phyloP scores from a whole-genome alignment of 2,888 invertebrate species.

The Mantis religiosa region DNA sequence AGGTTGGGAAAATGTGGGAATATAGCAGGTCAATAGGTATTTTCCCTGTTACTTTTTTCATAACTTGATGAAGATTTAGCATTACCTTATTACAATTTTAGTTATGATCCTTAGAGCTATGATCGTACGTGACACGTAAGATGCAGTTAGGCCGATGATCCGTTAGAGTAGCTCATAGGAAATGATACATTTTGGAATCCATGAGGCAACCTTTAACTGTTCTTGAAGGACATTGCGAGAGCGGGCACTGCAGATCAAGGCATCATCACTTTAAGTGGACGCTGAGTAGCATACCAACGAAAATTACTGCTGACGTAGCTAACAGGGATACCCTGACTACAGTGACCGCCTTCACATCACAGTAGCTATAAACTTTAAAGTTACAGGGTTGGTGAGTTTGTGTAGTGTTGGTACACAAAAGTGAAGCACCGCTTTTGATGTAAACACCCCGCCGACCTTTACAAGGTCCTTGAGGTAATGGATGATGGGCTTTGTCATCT shows the following conservation, averaged over 20 bases:
- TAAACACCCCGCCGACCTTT: no score
- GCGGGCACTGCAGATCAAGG: neutral
- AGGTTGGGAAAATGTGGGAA: no score
- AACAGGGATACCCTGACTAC: neutral
- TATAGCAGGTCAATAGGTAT: no score
- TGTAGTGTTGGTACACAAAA: neutral
- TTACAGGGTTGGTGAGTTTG: neutral
- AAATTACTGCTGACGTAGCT: neutral
- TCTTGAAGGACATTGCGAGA: neutral
- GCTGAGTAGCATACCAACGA: neutral
- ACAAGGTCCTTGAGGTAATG: no score
- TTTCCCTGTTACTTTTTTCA: no score
- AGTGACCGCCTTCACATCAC: neutral
- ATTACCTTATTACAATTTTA: no score
- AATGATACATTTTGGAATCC: neutral
- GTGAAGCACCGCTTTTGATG: no score
- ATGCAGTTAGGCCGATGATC: no score
- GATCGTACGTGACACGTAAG: no score
- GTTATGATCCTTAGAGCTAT: no score
- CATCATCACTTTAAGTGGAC: neutral
- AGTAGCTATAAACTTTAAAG: neutral
- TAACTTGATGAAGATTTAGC: no score
- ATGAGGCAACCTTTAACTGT: neutral
- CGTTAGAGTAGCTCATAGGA: neutral
- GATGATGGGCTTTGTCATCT: no score